phyloP scores from a whole-genome alignment of 92 coral and sea anemone species.

The Micromussa lordhowensis region DNA sequence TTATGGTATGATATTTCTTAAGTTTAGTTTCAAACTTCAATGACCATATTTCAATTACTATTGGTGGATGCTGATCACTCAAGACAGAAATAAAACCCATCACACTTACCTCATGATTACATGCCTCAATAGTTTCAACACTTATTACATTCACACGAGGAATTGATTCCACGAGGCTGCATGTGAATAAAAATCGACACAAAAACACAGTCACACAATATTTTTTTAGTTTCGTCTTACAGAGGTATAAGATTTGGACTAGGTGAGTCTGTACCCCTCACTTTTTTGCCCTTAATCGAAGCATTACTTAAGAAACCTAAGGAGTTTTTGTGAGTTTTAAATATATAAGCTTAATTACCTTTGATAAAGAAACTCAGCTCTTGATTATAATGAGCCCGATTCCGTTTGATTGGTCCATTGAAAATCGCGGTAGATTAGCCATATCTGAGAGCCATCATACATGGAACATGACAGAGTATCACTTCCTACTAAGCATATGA shows the following conservation, averaged over 20 bases:
- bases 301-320: no score
- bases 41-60: no score
- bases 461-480: neutral
- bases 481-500: neutral
- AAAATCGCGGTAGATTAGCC: no score
- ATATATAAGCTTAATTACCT: no score
- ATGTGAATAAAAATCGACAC: neutral
- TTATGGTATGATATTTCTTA: neutral
- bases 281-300: no score
- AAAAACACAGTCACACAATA: neutral
- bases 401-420: no score
- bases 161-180: slow-evolving; percentile 89
- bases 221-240: no score
- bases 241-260: no score
- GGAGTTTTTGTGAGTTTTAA: no score
- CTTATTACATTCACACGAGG: slow-evolving; percentile 80
- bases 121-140: slow-evolving; percentile 93
- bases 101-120: slow-evolving; percentile 90
- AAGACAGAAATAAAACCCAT: neutral
- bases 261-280: no score
- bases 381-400: no score
- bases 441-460: neutral
- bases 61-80: neutral
- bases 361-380: no score
- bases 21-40: neutral